Evolutionary conservation across 2,797 vertebrate species (phyloP), one percentile per base, ranked within the genome.

Genomic region (Dendrocincla tyrannina): DNA sequence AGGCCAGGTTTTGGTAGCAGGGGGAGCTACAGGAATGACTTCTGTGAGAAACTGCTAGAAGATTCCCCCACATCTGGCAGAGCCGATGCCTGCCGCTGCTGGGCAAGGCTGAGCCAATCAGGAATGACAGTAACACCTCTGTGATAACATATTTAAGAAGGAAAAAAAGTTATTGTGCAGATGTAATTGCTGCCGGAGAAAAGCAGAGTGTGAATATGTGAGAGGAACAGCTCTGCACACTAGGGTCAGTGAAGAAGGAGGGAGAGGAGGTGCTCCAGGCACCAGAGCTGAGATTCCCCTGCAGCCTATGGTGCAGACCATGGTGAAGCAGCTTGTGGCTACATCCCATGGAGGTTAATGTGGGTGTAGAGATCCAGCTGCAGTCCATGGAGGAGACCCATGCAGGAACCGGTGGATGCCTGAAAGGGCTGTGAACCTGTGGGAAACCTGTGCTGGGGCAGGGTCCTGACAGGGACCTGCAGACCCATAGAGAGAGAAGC

Each of bases 291-390:
- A 52, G 39, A 41, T 32, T 41, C 13, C 25, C 20, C 41, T 69
- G 41, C 73, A 77, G 0, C 30, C 9, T 0, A 0, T 39, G 30
- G 33, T 39, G 41, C 13, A 85, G 24, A 2, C 39, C 28, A 19
- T 28, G 46, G 53, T 6, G n/a, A 46, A 17, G 33, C 24, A 77
- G 33, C 24, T 22, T 53, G 63, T 60, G 32, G 27, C 22, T 50
- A 37, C 17, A 67, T 62, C 11, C 32, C 37, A 23, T 13, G n/a
- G 62, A n/a, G 19, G 4, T 0, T 8, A 10, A 12, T 1, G 32
- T 11, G 16, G 11, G 3, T 20, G 17, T 10, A 60, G 37, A 76
- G 12, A 60, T n/a, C n/a, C 28, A 68, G 15, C 46, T 39, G 13
- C n/a, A 77, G 1, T 20, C 39, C 33, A 11, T 7, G 4, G 19